Evolutionary conservation across 2,888 invertebrate species (phyloP).

Genomic region (Drosophila tripunctata): DNA sequence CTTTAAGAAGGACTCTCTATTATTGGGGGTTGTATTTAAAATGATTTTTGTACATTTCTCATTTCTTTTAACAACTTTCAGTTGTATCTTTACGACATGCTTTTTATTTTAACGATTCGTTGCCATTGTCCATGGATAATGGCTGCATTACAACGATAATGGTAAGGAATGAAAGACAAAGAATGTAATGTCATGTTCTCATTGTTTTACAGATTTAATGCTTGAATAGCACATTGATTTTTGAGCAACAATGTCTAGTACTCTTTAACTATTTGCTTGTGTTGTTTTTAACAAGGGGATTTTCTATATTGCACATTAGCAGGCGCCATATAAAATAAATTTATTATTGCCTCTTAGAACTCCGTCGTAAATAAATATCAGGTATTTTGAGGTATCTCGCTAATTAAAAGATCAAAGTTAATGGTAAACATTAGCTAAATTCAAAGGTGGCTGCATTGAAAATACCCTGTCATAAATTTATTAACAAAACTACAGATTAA

Average conservation of each 20-base stretch:
- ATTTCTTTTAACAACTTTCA: slow-evolving; percentile 17
- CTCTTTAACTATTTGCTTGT: neutral
- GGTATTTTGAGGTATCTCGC: slow-evolving; percentile 9
- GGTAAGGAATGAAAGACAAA: neutral
- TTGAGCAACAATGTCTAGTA: neutral
- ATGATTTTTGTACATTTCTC: slow-evolving; percentile 7
- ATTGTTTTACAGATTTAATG: slow-evolving; percentile 22
- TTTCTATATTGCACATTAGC: neutral
- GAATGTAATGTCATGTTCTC: slow-evolving; percentile 8
- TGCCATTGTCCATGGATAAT: slow-evolving; percentile 49
- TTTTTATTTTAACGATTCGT: slow-evolving; percentile 25
- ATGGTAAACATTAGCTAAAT: slow-evolving; percentile 30
- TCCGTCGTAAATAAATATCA: slow-evolving; percentile 8
- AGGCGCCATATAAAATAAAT: slow-evolving; percentile 11
- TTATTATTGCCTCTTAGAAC: slow-evolving; percentile 4
- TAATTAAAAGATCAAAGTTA: slow-evolving; percentile 27
- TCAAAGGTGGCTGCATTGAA: neutral
- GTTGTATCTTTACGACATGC: slow-evolving; percentile 1
- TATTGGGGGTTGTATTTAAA: neutral
- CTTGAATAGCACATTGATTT: slow-evolving; percentile 23
- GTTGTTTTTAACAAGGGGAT: neutral
- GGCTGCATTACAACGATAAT: slow-evolving; percentile 22
- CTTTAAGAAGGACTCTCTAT: slow-evolving; percentile 8
- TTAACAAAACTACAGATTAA: too few species aligned
- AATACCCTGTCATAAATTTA: neutral